Conservation (phyloP, 2,797 vertebrate genomes). For the Myioborus miniatus region DNA sequence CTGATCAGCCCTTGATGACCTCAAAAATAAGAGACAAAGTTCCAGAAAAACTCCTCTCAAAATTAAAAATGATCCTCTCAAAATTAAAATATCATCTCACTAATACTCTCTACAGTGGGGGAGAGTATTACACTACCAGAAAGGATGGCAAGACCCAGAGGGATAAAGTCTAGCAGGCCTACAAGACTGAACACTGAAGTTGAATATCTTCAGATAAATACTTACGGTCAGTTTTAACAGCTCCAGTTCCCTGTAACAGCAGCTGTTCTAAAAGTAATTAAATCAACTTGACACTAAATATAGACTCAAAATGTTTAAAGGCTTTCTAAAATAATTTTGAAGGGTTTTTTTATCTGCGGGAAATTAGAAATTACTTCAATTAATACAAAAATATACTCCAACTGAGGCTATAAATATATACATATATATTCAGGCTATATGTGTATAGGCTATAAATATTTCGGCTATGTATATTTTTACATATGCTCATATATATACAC, state of each 20-base stretch:
- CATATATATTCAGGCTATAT: slow-evolving; percentile 37
- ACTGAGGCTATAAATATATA: slow-evolving; percentile 57
- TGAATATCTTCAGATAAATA: slow-evolving; percentile 8
- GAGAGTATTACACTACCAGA: neutral
- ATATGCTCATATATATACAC: neutral
- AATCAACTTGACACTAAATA: slow-evolving; percentile 64
- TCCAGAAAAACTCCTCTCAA: neutral
- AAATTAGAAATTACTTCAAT: slow-evolving; percentile 67
- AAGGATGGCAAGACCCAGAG: neutral
- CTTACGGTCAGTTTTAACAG: slow-evolving; percentile 51
- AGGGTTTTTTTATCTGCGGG: slow-evolving; percentile 33
- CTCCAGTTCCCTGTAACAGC: slow-evolving; percentile 26
- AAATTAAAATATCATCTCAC: neutral
- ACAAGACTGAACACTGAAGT: neutral
- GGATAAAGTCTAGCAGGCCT: neutral
- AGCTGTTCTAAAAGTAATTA: slow-evolving; percentile 67
- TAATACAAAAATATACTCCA: slow-evolving; percentile 58
- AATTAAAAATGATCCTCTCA: neutral
- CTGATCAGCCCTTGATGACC: neutral
- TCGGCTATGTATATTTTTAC: slow-evolving; percentile 20
- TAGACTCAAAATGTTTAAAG: slow-evolving; percentile 48
- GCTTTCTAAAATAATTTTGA: slow-evolving; percentile 66
- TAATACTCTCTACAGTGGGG: neutral
- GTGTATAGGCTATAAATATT: slow-evolving; percentile 26
- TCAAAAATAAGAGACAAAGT: neutral